phyloP scores from a whole-genome alignment of 2,113 vertebrate genomes.

The Carettochelys insculpta region DNA sequence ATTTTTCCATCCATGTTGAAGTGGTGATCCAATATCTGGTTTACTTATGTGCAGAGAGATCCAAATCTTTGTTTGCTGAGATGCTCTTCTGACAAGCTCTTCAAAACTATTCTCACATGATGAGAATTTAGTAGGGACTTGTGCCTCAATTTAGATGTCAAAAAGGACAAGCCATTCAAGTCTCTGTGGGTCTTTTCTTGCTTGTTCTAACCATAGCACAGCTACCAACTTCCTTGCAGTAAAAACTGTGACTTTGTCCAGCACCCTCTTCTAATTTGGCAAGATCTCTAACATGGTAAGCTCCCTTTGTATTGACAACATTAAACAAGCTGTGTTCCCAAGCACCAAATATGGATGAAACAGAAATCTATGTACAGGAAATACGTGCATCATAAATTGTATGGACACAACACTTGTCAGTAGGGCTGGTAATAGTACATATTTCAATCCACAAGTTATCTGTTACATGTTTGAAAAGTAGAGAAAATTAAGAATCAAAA shows the following conservation, averaged over 20 bases:
- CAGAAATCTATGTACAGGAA: too few species aligned
- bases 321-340: neutral
- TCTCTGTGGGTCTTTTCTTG: neutral
- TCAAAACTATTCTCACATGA: too few species aligned
- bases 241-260: neutral
- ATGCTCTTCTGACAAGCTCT: too few species aligned
- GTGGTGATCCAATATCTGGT: neutral
- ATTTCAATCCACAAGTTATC: neutral
- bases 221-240: neutral
- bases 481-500: neutral
- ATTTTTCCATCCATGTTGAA: neutral
- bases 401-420: neutral
- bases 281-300: neutral
- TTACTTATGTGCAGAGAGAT: neutral
- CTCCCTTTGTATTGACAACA: neutral
- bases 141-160: too few species aligned
- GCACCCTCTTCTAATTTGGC: neutral
- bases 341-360: neutral
- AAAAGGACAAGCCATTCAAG: too few species aligned
- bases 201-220: neutral
- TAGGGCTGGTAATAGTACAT: neutral
- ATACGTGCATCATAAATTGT: neutral
- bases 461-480: neutral
- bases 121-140: too few species aligned
- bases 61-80: too few species aligned